These are phyloP conservation scores for Scomber scombrus DNA, from an alignment of 2,113 vertebrate genomes.

Conservation along the genomic window DNA sequence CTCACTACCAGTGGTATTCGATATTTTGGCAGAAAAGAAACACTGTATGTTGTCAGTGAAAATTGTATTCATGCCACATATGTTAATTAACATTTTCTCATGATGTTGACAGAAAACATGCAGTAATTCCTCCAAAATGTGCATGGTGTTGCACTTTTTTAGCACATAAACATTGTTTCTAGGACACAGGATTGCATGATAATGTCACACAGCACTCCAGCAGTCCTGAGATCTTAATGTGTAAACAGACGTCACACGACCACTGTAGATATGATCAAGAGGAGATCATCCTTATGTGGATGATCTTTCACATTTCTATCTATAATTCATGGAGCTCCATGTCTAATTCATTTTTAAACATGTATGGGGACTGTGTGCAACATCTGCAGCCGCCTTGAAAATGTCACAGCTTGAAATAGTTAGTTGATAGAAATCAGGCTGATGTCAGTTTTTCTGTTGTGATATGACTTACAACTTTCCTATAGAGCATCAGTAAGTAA, in stretches of 20 bases:
- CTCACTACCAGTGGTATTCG: no score
- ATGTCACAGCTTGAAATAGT: constrained; percentile 10
- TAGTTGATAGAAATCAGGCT: constrained; percentile 11
- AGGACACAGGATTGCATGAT: no score
- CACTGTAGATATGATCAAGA: background rate
- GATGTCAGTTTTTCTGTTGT: background rate
- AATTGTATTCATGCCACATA: no score
- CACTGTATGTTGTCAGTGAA: no score
- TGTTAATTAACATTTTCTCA: no score
- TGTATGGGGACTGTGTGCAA: background rate
- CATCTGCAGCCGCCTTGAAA: background rate
- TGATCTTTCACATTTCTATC: background rate
- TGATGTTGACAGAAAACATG: no score
- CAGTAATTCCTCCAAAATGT: no score
- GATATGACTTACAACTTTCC: background rate
- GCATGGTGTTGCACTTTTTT: no score
- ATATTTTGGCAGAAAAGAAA: no score
- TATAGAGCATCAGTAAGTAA: background rate
- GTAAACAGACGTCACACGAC: background rate
- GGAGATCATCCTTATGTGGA: constrained; percentile 14
- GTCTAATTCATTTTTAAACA: constrained; percentile 40
- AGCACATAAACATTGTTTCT: no score
- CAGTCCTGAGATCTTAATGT: no score
- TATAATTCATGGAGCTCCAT: constrained; percentile 18
- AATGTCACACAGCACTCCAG: no score